A percentile compares a stretch with the other conserved stretches of the same genome.
Conservation (phyloP, 1,140 invertebrate genomes). For the Heliconius hermathena region DNA sequence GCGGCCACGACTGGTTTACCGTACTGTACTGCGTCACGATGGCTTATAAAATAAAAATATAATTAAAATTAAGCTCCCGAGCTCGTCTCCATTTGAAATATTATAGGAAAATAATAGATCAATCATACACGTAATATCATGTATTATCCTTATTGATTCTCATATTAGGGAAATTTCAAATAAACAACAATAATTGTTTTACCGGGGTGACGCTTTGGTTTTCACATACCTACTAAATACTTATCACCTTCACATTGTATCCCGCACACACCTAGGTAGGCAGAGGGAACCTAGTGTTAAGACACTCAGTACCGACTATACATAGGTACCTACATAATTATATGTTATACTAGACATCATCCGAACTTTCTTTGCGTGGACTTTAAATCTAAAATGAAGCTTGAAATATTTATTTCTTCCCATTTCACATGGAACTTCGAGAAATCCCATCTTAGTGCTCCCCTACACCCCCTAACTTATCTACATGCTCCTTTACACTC, state of each 20-base stretch:
- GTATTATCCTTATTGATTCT: background rate
- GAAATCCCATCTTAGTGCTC: no score
- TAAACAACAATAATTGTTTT: background rate
- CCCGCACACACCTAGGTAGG: background rate
- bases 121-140: background rate
- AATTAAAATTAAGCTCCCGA: background rate
- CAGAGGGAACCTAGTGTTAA: background rate
- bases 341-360: no score
- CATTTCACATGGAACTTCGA: no score
- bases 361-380: no score
- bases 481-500: no score
- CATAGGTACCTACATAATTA: no score
- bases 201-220: background rate
- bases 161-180: background rate
- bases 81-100: background rate
- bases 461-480: no score
- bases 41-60: background rate
- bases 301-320: background rate
- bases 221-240: background rate
- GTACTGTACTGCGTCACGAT: background rate
- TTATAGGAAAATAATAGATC: slow-evolving; percentile 1
- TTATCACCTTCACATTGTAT: background rate
- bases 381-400: no score
- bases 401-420: no score
- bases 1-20: no score